Base-by-base conservation (phyloP, 2,888 invertebrate species). In the Lissonota sp. region DNA sequence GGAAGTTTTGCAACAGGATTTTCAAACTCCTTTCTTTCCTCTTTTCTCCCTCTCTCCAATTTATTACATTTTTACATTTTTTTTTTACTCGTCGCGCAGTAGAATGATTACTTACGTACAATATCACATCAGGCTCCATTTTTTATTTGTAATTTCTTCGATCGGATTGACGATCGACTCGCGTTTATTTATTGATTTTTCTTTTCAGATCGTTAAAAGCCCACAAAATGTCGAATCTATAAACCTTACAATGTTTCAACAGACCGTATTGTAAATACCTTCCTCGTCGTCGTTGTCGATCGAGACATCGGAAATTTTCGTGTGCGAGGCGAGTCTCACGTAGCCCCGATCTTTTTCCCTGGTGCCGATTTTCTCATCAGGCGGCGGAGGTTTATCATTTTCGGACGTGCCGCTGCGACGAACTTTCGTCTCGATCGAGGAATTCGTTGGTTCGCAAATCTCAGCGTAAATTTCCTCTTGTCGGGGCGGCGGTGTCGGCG, bases 251-350 rank as follows among this genome's bases (percentile, higher is more conserved):
- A 16, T 3, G 26, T 62, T 76, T 92, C 88, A 92, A 83, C 91
- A 92, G 72, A 93, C 93, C 16, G 92, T 92, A 82, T 93, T 93
- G 79, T 93, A 93, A 81, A 91, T 91, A 10, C 88, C 89, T 66
- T 93, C 93, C 39, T 93, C 93, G 42, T 93, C 92, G 40, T 91
- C 91, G 46, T 79, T 82, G 44, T 89, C 91, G 53, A 87, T 88
- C 60, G 89, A 91, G 6, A 91, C 83, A 14, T 91, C 90, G 0
- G 91, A 91, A 40, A 90, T 87, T 67, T 92, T 92, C 7, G 91
- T 89, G 53, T 91, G 90, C 2, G 92, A 89, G 3, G 89, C 87
- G 26, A 91, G 84, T 77, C 90, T 90, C 6, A 91, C 90, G 84
- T 92, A 92, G 66, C 90, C 90, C 40, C 89, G 88, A 82, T 92